These are phyloP conservation scores for Karalla daura DNA, from an alignment of 2,797 vertebrate species.

Conservation along the genomic window DNA sequence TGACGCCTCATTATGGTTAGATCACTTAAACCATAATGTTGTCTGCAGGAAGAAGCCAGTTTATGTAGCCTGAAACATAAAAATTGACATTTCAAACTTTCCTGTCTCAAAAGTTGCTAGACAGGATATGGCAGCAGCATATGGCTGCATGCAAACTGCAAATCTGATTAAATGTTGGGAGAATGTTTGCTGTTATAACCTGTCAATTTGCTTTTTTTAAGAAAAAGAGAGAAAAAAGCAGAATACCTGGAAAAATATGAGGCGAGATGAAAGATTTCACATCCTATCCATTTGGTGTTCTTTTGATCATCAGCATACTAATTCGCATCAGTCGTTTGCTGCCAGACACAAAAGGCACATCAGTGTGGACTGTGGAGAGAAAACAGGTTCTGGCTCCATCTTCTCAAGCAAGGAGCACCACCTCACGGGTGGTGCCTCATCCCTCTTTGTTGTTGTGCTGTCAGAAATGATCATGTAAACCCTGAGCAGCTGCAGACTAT, in stretches of 20 bases:
- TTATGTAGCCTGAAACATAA: slow-evolving; percentile 73
- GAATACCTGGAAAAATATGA: slow-evolving; percentile 1
- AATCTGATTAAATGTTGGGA: slow-evolving; percentile 27
- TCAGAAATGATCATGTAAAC: neutral
- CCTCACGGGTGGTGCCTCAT: neutral
- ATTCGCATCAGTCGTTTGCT: neutral
- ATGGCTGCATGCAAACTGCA: slow-evolving; percentile 28
- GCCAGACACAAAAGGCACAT: neutral
- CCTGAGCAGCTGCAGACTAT: neutral
- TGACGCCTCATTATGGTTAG: slow-evolving; percentile 78
- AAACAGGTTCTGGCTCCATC: neutral
- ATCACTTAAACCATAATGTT: slow-evolving; percentile 82
- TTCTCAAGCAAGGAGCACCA: neutral
- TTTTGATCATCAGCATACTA: neutral
- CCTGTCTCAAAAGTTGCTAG: slow-evolving; percentile 65
- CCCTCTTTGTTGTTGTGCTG: neutral
- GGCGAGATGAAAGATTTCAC: neutral
- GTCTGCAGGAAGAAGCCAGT: slow-evolving; percentile 72
- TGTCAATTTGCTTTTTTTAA: slow-evolving; percentile 13
- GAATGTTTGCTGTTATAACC: neutral
- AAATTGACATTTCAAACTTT: slow-evolving; percentile 80
- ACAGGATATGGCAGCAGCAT: slow-evolving; percentile 59
- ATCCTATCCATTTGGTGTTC: neutral
- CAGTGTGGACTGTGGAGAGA: neutral
- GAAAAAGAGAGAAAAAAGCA: neutral